Evolutionary conservation across 2,113 vertebrate species (phyloP).

Genomic region (Centropristis striata): DNA sequence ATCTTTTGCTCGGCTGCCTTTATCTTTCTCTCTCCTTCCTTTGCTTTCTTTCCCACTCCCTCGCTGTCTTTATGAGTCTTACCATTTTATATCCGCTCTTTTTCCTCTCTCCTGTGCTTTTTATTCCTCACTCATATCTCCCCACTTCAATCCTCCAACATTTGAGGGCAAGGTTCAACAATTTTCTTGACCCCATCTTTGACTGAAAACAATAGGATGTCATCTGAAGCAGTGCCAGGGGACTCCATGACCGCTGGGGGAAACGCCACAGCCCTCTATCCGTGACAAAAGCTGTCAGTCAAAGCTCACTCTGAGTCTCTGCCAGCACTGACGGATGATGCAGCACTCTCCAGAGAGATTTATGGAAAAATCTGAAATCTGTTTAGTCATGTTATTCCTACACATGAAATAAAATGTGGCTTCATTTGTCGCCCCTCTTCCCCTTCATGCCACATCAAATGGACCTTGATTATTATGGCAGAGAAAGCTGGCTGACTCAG

Average conservation of each 20-base stretch:
- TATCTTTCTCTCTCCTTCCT: constrained; percentile 36
- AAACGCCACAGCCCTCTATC: constrained; percentile 20
- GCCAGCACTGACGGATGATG: constrained; percentile 35
- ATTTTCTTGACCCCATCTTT: constrained; percentile 33
- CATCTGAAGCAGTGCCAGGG: constrained; percentile 31
- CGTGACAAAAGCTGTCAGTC: constrained; percentile 61
- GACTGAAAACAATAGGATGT: constrained; percentile 44
- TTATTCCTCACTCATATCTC: constrained; percentile 2
- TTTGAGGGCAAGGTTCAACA: constrained; percentile 49
- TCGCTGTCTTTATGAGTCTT: constrained; percentile 26
- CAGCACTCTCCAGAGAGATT: constrained; percentile 26
- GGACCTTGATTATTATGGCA: constrained; percentile 56
- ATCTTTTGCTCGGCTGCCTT: constrained; percentile 57
- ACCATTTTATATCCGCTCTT: constrained; percentile 34
- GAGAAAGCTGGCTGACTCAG: constrained; percentile 41
- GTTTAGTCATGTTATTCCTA: constrained; percentile 52
- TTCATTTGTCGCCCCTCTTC: constrained; percentile 38
- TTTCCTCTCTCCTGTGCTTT: background rate
- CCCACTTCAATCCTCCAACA: background rate
- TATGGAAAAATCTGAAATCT: constrained; percentile 13
- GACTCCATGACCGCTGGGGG: background rate
- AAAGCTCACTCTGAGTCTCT: constrained; percentile 26
- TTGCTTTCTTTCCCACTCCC: constrained; percentile 38
- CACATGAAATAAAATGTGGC: constrained; percentile 55
- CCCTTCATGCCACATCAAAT: constrained; percentile 57